Evolutionary conservation across 2,113 vertebrate species (phyloP).

Genomic region (Esox niger): DNA sequence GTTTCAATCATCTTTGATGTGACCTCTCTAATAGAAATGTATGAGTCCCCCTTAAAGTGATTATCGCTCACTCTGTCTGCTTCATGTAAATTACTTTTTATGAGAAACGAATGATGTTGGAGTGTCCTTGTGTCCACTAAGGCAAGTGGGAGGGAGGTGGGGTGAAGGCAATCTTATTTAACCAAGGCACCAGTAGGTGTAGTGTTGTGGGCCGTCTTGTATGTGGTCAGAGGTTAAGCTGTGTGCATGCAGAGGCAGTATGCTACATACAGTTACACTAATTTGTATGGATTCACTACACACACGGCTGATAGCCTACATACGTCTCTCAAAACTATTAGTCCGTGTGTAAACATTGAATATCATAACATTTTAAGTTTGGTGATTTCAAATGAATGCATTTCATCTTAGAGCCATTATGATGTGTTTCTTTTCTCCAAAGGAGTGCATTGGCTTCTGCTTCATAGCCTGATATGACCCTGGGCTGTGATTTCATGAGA

Average conservation of each 20-base stretch:
- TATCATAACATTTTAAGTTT: not conserved
- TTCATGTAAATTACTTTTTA: slow-evolving; percentile 71
- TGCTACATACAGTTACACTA: not conserved
- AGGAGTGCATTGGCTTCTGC: not conserved
- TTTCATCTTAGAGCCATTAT: not conserved
- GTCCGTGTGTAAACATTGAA: not conserved
- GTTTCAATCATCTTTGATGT: slow-evolving; percentile 61
- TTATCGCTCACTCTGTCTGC: slow-evolving; percentile 63
- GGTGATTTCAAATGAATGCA: not conserved
- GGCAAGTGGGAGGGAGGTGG: slow-evolving; percentile 31
- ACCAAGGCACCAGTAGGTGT: slow-evolving; percentile 60
- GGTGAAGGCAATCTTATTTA: slow-evolving; percentile 33
- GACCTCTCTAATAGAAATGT: slow-evolving; percentile 68
- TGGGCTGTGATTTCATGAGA: not conserved
- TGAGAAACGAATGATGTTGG: slow-evolving; percentile 68
- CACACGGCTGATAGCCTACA: not conserved
- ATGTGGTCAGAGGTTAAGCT: not conserved
- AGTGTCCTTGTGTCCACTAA: slow-evolving; percentile 57
- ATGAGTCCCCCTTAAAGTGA: slow-evolving; percentile 66
- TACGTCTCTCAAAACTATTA: not conserved
- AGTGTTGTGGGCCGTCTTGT: slow-evolving; percentile 21
- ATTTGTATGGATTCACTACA: not conserved
- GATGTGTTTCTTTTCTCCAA: not conserved
- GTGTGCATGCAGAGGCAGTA: not conserved
- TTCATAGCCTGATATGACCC: not conserved